These are phyloP conservation scores for Mycalesis mineus DNA, from an alignment of 2,888 invertebrate species.

Conservation along the genomic window DNA sequence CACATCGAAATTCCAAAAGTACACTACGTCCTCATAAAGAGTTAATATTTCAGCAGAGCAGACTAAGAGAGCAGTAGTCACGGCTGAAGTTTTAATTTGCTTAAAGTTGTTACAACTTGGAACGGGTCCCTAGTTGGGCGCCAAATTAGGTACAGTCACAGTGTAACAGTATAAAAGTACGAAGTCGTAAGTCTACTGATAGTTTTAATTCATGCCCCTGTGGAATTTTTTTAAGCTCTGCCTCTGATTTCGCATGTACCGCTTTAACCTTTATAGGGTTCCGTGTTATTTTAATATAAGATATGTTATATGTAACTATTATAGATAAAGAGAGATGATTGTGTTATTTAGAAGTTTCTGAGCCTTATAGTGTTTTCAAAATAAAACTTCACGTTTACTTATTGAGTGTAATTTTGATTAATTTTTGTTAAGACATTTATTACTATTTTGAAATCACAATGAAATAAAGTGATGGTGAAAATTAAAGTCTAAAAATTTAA, in stretches of 20 bases:
- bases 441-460: no score
- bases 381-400: no score
- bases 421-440: no score
- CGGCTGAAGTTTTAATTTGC: conserved; percentile 75
- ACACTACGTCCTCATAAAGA: conserved; percentile 70
- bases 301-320: no score
- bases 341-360: no score
- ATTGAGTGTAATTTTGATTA: no score
- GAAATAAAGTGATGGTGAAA: no score
- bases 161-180: conserved; percentile 43
- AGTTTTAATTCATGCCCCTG: conserved; percentile 67
- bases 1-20: conserved; percentile 53
- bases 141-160: conserved; percentile 70
- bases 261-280: conserved; percentile 19
- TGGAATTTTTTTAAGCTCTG: conserved; percentile 42
- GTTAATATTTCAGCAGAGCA: conserved; percentile 73
- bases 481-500: no score
- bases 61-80: conserved; percentile 73
- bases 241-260: conserved; percentile 43
- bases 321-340: no score
- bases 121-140: conserved; percentile 70
- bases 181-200: conserved; percentile 61
- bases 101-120: conserved; percentile 76
- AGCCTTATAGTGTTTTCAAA: no score
- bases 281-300: not conserved